Evolutionary conservation across 2,797 vertebrate species (phyloP).

Genomic region (Rhadinocentrus ornatus): DNA sequence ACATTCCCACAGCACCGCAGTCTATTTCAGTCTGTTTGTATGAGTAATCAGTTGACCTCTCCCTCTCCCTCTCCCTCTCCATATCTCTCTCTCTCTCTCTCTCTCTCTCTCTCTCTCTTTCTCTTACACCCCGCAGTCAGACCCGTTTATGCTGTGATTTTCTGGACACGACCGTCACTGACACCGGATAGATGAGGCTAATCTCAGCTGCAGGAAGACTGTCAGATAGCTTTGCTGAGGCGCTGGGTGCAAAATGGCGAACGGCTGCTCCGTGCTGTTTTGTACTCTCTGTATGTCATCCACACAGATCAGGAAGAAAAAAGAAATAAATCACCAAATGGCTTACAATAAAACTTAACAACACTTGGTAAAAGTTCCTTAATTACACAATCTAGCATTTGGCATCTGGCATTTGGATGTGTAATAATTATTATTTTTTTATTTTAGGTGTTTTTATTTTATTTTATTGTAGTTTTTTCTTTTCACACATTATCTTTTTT

Average conservation of each 20-base stretch:
- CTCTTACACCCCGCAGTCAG: conserved; percentile 84
- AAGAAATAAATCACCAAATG: conserved; percentile 16
- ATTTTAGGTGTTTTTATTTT: too few species aligned
- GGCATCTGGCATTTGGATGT: too few species aligned
- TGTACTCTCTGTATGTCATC: conserved; percentile 8
- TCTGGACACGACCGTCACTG: conserved; percentile 98
- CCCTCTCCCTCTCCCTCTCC: neutral
- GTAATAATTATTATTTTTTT: too few species aligned
- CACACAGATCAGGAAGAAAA: conserved; percentile 8
- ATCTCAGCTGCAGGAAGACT: conserved; percentile 91
- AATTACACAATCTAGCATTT: neutral
- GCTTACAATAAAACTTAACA: neutral
- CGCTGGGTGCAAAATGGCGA: conserved; percentile 91
- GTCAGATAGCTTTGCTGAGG: conserved; percentile 88
- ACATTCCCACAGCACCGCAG: conserved; percentile 76
- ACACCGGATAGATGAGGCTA: conserved; percentile 98
- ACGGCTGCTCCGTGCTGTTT: conserved; percentile 27
- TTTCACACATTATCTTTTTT: neutral
- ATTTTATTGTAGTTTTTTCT: neutral
- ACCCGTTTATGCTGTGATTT: conserved; percentile 98
- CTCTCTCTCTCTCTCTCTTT: too few species aligned
- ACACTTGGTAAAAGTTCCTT: neutral
- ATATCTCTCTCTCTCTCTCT: neutral
- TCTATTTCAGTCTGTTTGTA: conserved; percentile 96
- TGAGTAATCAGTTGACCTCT: conserved; percentile 94